phyloP scores from a whole-genome alignment of 2,797 vertebrate species.

The Rhinatrema bivittatum region DNA sequence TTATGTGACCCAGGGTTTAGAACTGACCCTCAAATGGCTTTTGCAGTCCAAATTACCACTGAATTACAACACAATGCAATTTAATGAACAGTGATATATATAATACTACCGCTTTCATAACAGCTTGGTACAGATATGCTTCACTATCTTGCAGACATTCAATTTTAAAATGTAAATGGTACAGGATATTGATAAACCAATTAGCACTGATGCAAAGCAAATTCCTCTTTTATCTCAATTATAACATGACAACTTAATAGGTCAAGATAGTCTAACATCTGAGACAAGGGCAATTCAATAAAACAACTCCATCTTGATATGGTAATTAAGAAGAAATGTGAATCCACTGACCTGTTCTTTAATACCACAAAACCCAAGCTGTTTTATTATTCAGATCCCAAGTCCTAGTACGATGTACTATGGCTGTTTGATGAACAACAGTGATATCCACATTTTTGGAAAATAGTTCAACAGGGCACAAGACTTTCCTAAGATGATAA shows the following conservation, averaged over 20 bases:
- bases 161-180: slow-evolving; percentile 73
- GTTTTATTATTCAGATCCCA: slow-evolving; percentile 32
- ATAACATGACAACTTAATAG: slow-evolving; percentile 76
- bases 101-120: background rate
- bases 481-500: too few relatives aligned
- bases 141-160: slow-evolving; percentile 51
- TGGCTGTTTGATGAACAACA: slow-evolving; percentile 1
- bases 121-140: slow-evolving; percentile 42
- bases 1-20: too few relatives aligned
- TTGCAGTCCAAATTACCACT: too few relatives aligned
- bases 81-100: too few relatives aligned
- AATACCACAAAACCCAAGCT: slow-evolving; percentile 36
- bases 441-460: too few relatives aligned
- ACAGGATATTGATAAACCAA: slow-evolving; percentile 75
- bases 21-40: too few relatives aligned
- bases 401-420: slow-evolving; percentile 9
- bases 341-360: slow-evolving; percentile 53
- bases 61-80: too few relatives aligned
- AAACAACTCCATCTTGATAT: slow-evolving; percentile 69
- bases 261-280: slow-evolving; percentile 73
- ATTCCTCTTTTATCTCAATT: slow-evolving; percentile 79
- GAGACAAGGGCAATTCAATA: slow-evolving; percentile 72
- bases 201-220: slow-evolving; percentile 74
- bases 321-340: slow-evolving; percentile 70
- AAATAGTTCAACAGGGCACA: too few relatives aligned